Evolutionary conservation across 2,797 vertebrate species (phyloP).

Genomic region (Diplodus sargus): DNA sequence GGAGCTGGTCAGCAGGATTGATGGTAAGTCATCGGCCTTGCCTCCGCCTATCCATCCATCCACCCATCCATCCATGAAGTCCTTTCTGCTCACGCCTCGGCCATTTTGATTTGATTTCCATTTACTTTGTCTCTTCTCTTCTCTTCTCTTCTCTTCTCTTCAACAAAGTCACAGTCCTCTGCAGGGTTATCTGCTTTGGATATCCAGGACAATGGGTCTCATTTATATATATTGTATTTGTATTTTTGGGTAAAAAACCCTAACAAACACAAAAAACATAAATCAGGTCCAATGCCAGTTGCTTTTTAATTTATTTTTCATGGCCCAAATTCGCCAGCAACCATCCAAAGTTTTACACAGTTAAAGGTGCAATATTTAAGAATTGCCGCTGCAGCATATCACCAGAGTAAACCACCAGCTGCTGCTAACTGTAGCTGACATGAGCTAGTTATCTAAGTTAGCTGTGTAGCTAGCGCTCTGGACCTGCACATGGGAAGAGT

Average conservation of each 20-base stretch:
- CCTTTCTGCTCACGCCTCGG: slow-evolving; percentile 45
- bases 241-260: background rate
- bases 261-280: too few relatives aligned
- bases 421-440: too few relatives aligned
- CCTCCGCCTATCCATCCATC: slow-evolving; percentile 53
- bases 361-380: too few relatives aligned
- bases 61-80: slow-evolving; percentile 34
- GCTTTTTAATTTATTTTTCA: background rate
- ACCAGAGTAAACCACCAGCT: too few relatives aligned
- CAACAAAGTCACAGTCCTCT: too few relatives aligned
- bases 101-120: slow-evolving; percentile 34
- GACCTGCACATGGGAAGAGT: too few relatives aligned
- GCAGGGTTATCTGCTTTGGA: background rate
- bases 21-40: slow-evolving; percentile 87
- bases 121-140: background rate
- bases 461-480: too few relatives aligned
- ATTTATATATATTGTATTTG: background rate
- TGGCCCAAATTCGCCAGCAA: too few relatives aligned
- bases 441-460: too few relatives aligned
- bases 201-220: background rate
- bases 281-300: too few relatives aligned
- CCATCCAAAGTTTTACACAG: too few relatives aligned
- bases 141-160: background rate
- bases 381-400: too few relatives aligned
- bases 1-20: slow-evolving; percentile 95